phyloP scores from a whole-genome alignment of 2,113 vertebrate species.

The Penelope pileata region DNA sequence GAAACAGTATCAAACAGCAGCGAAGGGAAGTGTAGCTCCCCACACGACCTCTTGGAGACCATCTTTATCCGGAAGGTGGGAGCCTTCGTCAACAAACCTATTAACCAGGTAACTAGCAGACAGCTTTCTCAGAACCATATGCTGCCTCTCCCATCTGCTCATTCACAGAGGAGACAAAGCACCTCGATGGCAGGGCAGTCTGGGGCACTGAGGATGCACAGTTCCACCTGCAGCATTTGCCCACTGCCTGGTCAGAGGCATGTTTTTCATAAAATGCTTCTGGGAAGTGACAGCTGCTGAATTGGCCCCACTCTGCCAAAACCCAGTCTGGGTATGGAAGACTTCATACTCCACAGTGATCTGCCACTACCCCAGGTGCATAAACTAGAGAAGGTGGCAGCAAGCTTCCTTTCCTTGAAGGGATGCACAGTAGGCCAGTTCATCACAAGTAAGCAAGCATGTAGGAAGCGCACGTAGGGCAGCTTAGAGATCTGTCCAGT shows the following conservation, averaged over 20 bases:
- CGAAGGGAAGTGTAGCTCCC: slow-evolving; percentile 81
- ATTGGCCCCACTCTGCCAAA: neutral
- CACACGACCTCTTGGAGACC: slow-evolving; percentile 84
- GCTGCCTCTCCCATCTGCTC: neutral
- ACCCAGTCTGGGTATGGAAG: neutral
- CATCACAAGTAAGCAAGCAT: neutral
- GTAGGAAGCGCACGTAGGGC: neutral
- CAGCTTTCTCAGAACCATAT: neutral
- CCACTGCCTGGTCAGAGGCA: neutral
- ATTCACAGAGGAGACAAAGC: neutral
- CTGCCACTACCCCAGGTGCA: neutral
- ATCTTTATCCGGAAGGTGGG: slow-evolving; percentile 93
- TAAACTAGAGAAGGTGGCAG: neutral
- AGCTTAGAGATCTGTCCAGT: neutral
- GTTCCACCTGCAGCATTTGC: neutral
- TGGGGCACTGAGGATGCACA: neutral
- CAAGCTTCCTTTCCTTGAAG: neutral
- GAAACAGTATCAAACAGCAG: slow-evolving; percentile 85
- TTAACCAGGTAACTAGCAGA: slow-evolving; percentile 84
- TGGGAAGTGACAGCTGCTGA: neutral
- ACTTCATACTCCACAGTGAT: neutral
- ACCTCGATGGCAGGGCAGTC: neutral
- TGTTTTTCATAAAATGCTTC: neutral
- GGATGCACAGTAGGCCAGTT: neutral
- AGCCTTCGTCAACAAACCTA: slow-evolving; percentile 95